Evolutionary conservation across 1,140 invertebrate genomes (phyloP), one percentile per base, ranked within the genome.

Genomic region (Drosophila micromelanica): DNA sequence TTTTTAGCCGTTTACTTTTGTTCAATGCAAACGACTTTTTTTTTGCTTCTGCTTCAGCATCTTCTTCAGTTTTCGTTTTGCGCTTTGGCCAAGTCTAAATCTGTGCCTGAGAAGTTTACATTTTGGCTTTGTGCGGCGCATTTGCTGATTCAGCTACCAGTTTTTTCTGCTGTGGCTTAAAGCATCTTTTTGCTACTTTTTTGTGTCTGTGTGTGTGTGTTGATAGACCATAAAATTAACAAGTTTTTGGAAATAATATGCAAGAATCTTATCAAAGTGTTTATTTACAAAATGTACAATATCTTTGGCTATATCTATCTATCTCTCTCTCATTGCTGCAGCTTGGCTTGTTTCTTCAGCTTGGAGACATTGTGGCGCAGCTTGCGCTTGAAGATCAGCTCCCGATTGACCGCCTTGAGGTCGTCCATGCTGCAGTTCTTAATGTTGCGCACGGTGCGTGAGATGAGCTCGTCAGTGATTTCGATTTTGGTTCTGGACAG

Each of bases 11-110:
- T 65, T 86, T 80, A 62, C 65, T 76, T 52, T 64, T 60, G 77
- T 72, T 89, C 82, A 87, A 87, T 87, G 82, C 85, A 84, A 87
- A 89, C 82, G 68, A 87, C 84, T 79, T 84, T 81, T 85, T 72
- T 75, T 65, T 37, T 52, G 6, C 6, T 23, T 46, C 32, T 49
- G 48, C 38, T 45, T 48, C 45, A 48, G 32, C 32, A 9, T 7
- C 32, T 35, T 35, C 32, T 35, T 35, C 32, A 35, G 32, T 35
- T 35, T 35, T 59, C 42, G 30, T 72, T 38, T 65, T 65, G 35
- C 45, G 51, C 13, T 56, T 71, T 40, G 65, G 17, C 13, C 59
- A 52, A 59, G 46, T 56, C 27, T 17, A 11, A 32, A 32, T 42
- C 45, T 13, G 45, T 12, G 46, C 32, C 63, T 40, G 63, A 68